Evolutionary conservation across 2,888 invertebrate genomes (phyloP), one percentile per base, ranked within the genome.

Genomic region (Glaucopsyche alexis): DNA sequence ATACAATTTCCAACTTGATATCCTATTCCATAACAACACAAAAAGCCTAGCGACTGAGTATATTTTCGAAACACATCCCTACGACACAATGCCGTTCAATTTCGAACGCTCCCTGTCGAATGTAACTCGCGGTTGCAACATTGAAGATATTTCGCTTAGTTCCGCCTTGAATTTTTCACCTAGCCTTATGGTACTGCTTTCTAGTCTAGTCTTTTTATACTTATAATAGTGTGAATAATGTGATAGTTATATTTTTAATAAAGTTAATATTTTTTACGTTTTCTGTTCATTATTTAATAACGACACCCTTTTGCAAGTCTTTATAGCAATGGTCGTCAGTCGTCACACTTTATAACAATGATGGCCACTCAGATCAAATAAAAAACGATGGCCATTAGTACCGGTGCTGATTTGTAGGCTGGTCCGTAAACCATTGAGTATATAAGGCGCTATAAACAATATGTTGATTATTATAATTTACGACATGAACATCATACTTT

Each of bases 11-110:
- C 85, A 93, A 76, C 87, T 87, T 38, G 93, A 96, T 81, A 87
- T 97, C 0, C 86, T 97, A 55, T 97, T 97, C 80, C 94, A 94
- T 75, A 94, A 94, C 80, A 91, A 88, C 11, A 95, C 95, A 0
- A 87, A 83, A 75, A 83, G 74, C 70, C 78, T 93, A 49, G 84
- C 83, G 0, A 86, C 89, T 0, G 81, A 82, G 9, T 78, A 79
- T 7, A 83, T 87, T 72, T 82, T 91, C 40, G 78, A 79, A 64
- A 85, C 78, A 65, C 85, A 89, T 76, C 91, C 91, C 0, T 92
- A 87, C 66, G 79, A 83, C 72, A 84, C 86, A 67, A 85, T 91
- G 55, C 89, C 90, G 0, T 80, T 87, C 16, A 93, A 86, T 82
- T 88, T 88, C 60, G 93, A 93, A 85, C 82, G 83, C 40, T 80